A percentile compares a stretch with the other conserved stretches of the same genome.
Conservation (phyloP, 2,797 vertebrate species). For the Ctenosaura bakeri region DNA sequence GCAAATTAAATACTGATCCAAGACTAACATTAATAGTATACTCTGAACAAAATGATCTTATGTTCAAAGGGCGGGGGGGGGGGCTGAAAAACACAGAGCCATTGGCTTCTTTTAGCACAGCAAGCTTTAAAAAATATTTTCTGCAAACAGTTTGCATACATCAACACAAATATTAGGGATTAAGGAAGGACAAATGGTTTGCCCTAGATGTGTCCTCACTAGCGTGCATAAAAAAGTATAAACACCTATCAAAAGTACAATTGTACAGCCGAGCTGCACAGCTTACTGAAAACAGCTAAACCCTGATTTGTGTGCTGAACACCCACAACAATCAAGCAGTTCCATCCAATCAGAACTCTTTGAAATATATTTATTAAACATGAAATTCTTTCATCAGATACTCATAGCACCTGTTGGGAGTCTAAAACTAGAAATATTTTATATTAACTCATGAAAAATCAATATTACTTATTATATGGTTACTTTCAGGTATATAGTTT, state of each 20-base stretch:
- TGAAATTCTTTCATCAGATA: not conserved
- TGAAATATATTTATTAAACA: conserved; percentile 23
- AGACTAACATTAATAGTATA: conserved; percentile 9
- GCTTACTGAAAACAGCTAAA: conserved; percentile 35
- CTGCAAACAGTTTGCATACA: conserved; percentile 39
- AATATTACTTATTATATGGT: not conserved
- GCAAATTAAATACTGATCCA: not conserved
- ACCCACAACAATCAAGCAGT: not conserved
- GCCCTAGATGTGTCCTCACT: not conserved
- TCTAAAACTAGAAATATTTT: not conserved
- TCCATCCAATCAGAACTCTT: conserved; percentile 19
- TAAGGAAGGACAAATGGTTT: conserved; percentile 26
- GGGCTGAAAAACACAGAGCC: conserved; percentile 17
- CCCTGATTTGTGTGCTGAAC: conserved; percentile 12
- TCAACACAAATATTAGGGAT: conserved; percentile 5
- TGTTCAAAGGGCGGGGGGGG: conserved; percentile 4
- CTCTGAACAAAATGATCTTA: not conserved
- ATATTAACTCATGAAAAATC: conserved; percentile 3
- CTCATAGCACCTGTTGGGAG: not conserved
- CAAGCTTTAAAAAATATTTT: conserved; percentile 24
- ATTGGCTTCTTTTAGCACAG: conserved; percentile 32
- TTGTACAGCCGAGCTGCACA: conserved; percentile 19
- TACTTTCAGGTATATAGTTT: not conserved
- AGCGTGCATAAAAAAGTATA: conserved; percentile 34
- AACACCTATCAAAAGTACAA: not conserved